Evolutionary conservation across 1,140 invertebrate genomes (phyloP), one percentile per base, ranked within the genome.

Genomic region (Zeugodacus cucurbitae): DNA sequence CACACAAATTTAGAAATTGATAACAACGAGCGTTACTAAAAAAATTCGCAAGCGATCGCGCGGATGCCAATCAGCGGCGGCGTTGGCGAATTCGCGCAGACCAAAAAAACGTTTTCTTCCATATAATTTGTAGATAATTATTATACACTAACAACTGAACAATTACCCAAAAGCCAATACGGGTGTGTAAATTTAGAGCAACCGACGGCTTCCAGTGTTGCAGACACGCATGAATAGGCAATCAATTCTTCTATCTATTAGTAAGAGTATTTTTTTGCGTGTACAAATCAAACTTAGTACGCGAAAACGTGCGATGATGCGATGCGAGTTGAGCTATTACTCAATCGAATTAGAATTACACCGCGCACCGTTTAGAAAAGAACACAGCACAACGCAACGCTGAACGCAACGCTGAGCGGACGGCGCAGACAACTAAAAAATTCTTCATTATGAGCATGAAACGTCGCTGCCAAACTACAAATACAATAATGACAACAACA

Each of bases 351-450:
- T 88, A 88, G 89, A 88, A 88, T 89, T 88, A 88, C 87, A 88
- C 89, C 82, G 82, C 87, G 67, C 57, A 87, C 89, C 89, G 92
- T 91, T 93, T 92, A 91, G 91, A 92, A 93, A 93, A 91, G 92
- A 93, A 93, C 88, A 88, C 87, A 88, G 87, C 88, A 64, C 88
- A 88, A 37, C 86, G 78, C 59, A 86, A 62, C 59, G 82, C n/a
- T 82, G 37, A 88, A 37, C 86, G 78, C 59, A 86, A 62, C 59
- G 82, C n/a, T 82, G 37, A 82, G 74, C 41, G 41, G 41, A 48
- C 74, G 44, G 7, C 74, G 88, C 88, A 64, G 88, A 67, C 88
- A 88, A 78, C 86, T 88, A 82, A 88, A 82, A 57, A 78, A 67
- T 87, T 87, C 86, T 87, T 88, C 78, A 88, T 88, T 85, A 88